These are phyloP conservation scores for Hybos culiciformis DNA, from an alignment of 2,888 invertebrate genomes.

Conservation along the genomic window DNA sequence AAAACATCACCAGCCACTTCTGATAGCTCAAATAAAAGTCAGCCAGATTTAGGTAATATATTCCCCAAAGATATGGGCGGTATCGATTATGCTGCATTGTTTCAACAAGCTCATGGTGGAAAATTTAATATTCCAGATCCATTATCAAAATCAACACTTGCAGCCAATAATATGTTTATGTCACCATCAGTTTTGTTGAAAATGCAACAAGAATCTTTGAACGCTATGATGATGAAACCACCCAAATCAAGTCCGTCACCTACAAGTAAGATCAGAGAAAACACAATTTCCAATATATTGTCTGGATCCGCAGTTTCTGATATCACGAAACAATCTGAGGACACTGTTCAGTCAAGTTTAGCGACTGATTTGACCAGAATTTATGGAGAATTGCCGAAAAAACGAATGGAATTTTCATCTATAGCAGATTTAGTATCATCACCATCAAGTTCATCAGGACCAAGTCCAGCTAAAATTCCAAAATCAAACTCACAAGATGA, in stretches of 20 bases:
- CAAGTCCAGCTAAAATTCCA: too few relatives aligned
- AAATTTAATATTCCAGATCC: slow-evolving; percentile 52
- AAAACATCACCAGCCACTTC: slow-evolving; percentile 17
- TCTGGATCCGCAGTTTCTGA: slow-evolving; percentile 29
- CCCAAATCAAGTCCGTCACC: slow-evolving; percentile 33
- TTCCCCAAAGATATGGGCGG: too few relatives aligned
- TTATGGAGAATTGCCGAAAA: slow-evolving; percentile 30
- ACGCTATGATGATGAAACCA: slow-evolving; percentile 41
- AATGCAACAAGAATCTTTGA: slow-evolving; percentile 44
- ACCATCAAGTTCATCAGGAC: too few relatives aligned
- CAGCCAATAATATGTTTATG: slow-evolving; percentile 66
- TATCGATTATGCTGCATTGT: slow-evolving; percentile 37
- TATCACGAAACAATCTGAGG: slow-evolving; percentile 26
- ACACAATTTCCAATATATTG: slow-evolving; percentile 23
- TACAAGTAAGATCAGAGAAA: background rate
- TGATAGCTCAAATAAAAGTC: slow-evolving; percentile 30
- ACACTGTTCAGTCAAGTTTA: slow-evolving; percentile 26
- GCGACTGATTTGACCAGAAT: slow-evolving; percentile 33
- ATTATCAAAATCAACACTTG: slow-evolving; percentile 58
- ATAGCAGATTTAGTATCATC: slow-evolving; percentile 38
- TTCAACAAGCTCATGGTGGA: slow-evolving; percentile 36
- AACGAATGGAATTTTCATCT: slow-evolving; percentile 36
- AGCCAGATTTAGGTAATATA: slow-evolving; percentile 35
- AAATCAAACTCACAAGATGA: too few relatives aligned
- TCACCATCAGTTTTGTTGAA: slow-evolving; percentile 54